Conservation (phyloP, 1,140 invertebrate genomes). For the Archegozetes longisetosus region DNA sequence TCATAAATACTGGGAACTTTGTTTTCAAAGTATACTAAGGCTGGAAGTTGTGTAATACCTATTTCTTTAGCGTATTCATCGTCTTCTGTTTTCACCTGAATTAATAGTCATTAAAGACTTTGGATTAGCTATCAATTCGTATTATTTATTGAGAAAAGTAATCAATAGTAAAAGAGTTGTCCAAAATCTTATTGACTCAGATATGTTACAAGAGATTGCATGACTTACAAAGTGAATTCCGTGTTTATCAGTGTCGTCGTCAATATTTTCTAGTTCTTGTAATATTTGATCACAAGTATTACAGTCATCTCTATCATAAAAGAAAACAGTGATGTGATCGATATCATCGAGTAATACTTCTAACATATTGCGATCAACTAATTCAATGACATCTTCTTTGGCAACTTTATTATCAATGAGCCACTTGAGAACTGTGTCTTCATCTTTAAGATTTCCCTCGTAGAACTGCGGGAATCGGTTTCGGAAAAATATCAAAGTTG, state of each 20-base stretch:
- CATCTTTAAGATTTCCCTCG: constrained; percentile 70
- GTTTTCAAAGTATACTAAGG: constrained; percentile 25
- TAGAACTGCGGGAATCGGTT: constrained; percentile 79
- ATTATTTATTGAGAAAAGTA: too few species aligned
- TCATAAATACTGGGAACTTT: constrained; percentile 19
- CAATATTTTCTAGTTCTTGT: constrained; percentile 78
- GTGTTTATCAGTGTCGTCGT: constrained; percentile 78
- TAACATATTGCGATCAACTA: constrained; percentile 71
- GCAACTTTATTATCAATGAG: constrained; percentile 62
- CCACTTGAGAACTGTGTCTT: constrained; percentile 76
- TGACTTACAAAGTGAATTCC: constrained; percentile 61
- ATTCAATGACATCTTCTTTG: constrained; percentile 75
- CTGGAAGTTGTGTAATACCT: constrained; percentile 63
- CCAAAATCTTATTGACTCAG: too few species aligned
- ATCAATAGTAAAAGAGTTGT: too few species aligned
- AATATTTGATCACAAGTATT: constrained; percentile 62
- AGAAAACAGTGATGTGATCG: constrained; percentile 78
- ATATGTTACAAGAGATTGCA: neutral
- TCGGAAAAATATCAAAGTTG: constrained; percentile 66
- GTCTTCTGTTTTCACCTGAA: constrained; percentile 62
- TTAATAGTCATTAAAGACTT: neutral
- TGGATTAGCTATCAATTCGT: too few species aligned
- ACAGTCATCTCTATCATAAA: constrained; percentile 50
- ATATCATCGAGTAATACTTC: constrained; percentile 74
- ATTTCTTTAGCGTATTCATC: constrained; percentile 64